A percentile compares a stretch with the other conserved stretches of the same genome.
phyloP scores from a whole-genome alignment of 1,140 invertebrate genomes.

The Lucilia sericata region DNA sequence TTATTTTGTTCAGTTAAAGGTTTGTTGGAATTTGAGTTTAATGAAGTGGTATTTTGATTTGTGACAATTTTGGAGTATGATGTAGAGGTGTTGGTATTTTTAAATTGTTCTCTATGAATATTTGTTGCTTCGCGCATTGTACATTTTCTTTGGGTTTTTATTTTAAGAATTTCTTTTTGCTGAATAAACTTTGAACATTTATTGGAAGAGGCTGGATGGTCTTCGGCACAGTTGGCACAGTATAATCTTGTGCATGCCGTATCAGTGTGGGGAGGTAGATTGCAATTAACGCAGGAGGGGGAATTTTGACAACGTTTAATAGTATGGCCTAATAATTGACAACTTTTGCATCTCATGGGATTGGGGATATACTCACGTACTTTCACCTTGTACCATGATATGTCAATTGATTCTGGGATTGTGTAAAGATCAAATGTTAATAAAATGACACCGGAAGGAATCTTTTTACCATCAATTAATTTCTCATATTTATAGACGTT shows the following conservation, averaged over 20 bases:
- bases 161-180: slow-evolving; percentile 36
- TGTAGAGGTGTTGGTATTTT: slow-evolving; percentile 4
- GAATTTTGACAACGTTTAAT: background rate
- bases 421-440: slow-evolving; percentile 38
- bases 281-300: background rate
- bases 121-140: slow-evolving; percentile 15
- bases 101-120: slow-evolving; percentile 11
- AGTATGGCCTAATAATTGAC: slow-evolving; percentile 29
- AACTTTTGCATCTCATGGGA: background rate
- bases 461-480: slow-evolving; percentile 1
- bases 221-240: slow-evolving; percentile 26
- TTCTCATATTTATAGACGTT: slow-evolving; percentile 42
- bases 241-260: background rate
- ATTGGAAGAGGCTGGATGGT: slow-evolving; percentile 23
- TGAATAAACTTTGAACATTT: slow-evolving; percentile 24
- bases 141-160: slow-evolving; percentile 39
- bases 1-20: background rate
- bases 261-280: slow-evolving; percentile 20
- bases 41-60: background rate
- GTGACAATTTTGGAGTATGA: background rate
- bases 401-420: slow-evolving; percentile 27
- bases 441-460: slow-evolving; percentile 7
- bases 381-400: slow-evolving; percentile 20
- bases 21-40: background rate
- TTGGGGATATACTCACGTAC: slow-evolving; percentile 33